These are phyloP conservation scores for Euthynnus affinis DNA, from an alignment of 2,797 vertebrate genomes.

Conservation along the genomic window DNA sequence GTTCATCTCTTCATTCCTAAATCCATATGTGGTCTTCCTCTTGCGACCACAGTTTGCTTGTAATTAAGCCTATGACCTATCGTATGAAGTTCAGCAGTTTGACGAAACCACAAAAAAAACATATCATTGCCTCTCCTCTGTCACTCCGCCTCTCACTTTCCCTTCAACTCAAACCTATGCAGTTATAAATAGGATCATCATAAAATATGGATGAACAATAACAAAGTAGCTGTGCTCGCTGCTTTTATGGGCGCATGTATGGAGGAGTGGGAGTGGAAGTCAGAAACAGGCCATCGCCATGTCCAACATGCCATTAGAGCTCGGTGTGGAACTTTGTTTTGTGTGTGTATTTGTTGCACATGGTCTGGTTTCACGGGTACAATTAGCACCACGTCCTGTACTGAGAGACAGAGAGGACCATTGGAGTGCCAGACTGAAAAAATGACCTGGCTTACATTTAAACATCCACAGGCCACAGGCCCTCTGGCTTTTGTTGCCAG, in stretches of 20 bases:
- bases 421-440: constrained; percentile 57
- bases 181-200: constrained; percentile 79
- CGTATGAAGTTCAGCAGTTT: constrained; percentile 21
- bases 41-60: constrained; percentile 28
- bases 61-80: constrained; percentile 31
- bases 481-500: constrained; percentile 65
- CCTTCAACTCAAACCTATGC: constrained; percentile 56
- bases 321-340: constrained; percentile 58
- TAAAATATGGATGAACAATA: constrained; percentile 83
- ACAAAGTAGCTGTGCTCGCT: constrained; percentile 60
- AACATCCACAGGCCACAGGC: constrained; percentile 64
- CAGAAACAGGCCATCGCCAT: constrained; percentile 36
- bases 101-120: constrained; percentile 19
- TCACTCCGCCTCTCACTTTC: constrained; percentile 37
- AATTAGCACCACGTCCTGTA: constrained; percentile 59
- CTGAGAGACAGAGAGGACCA: constrained; percentile 42
- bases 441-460: constrained; percentile 73
- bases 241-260: constrained; percentile 45
- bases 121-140: constrained; percentile 1
- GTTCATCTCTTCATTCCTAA: constrained; percentile 35
- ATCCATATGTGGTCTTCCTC: constrained; percentile 17
- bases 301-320: constrained; percentile 52
- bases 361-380: constrained; percentile 67
- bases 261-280: constrained; percentile 45
- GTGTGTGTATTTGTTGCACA: constrained; percentile 53